Conservation (phyloP, 2,888 invertebrate genomes). For the Heteromurus nitidus region DNA sequence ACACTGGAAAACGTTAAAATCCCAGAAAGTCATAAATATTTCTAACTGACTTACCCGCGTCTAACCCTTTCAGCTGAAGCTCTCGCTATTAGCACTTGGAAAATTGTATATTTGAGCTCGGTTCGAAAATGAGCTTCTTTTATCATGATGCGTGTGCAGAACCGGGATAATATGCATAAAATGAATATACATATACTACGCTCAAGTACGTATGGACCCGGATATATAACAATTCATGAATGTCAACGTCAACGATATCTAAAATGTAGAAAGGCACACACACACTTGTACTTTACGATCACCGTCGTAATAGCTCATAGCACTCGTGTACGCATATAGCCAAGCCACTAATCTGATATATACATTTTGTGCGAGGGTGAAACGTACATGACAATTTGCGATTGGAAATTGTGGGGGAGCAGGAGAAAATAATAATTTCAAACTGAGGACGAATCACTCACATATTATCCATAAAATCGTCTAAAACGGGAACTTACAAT, state of each 20-base stretch:
- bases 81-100: not conserved
- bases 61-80: constrained; percentile 13
- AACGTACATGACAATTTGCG: constrained; percentile 52
- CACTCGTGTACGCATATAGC: too few species aligned
- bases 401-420: constrained; percentile 30
- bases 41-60: constrained; percentile 23
- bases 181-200: too few species aligned
- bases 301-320: constrained; percentile 31
- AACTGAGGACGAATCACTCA: too few species aligned
- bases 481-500: not conserved
- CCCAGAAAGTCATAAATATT: constrained; percentile 62
- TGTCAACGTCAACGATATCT: constrained; percentile 51
- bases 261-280: not conserved
- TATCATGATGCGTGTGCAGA: not conserved
- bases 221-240: not conserved
- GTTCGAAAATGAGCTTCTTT: constrained; percentile 22
- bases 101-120: not conserved
- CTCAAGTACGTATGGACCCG: too few species aligned
- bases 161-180: too few species aligned
- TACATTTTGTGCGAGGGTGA: not conserved
- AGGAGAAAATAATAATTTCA: constrained; percentile 6
- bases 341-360: constrained; percentile 47
- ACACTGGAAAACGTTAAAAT: constrained; percentile 59
- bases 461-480: too few species aligned
- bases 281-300: constrained; percentile 43